Percentiles rank a stretch among this genome's conserved stretches.
Conservation (phyloP, 2,113 vertebrate genomes). For the Cochlearius cochlearius region DNA sequence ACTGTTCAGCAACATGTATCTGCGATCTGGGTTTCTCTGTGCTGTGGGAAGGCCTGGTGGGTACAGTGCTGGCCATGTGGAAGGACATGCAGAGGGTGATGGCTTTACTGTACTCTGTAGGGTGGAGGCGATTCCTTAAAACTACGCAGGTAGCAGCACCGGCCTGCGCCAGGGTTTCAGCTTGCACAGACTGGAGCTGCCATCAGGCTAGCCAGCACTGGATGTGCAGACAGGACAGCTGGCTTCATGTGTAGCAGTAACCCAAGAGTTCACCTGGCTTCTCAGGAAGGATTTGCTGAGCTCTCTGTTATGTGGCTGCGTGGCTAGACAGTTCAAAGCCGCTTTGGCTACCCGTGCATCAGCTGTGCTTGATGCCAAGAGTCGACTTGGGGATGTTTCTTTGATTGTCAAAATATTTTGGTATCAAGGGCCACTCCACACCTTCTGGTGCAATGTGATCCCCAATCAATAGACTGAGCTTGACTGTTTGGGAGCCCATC, state of each 20-base stretch:
- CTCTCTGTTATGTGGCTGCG: neutral
- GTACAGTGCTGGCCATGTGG: neutral
- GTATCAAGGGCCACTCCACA: neutral
- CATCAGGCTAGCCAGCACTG: neutral
- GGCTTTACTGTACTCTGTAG: neutral
- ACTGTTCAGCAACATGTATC: neutral
- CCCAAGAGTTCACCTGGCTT: neutral
- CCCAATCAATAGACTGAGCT: neutral
- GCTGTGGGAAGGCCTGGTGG: neutral
- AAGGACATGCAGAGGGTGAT: neutral
- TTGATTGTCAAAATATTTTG: slow-evolving; percentile 51
- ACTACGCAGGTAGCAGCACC: neutral
- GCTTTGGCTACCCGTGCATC: neutral
- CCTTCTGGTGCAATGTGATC: neutral
- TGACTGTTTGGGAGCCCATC: neutral
- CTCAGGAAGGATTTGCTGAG: slow-evolving; percentile 16
- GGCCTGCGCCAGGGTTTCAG: neutral
- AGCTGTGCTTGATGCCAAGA: neutral
- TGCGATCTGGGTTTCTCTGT: neutral
- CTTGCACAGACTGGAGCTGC: neutral
- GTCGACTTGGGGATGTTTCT: slow-evolving; percentile 4
- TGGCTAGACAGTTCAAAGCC: slow-evolving; percentile 8
- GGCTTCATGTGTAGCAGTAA: neutral
- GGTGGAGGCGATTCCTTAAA: neutral
- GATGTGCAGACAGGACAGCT: neutral